Evolutionary conservation across 1,140 invertebrate genomes (phyloP), one percentile per base, ranked within the genome.

Genomic region (Cydia amplana): DNA sequence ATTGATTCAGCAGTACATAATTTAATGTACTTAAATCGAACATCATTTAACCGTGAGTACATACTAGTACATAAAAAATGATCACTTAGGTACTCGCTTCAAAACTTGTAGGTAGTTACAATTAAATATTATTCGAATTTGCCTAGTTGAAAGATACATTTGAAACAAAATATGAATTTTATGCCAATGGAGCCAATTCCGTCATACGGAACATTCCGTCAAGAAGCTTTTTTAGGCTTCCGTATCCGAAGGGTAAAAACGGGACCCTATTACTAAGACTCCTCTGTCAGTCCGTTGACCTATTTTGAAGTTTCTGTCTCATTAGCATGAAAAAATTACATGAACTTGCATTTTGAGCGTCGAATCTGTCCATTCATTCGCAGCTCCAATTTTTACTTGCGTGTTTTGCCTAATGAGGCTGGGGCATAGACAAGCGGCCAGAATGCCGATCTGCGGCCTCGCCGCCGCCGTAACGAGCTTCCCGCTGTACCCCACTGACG

Each of bases 321-420:
- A 18, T 18, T 51, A 1, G 16, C 10, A 51, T 51, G 6, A 51
- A 51, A 51, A 49, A n/a, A 18, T 51, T 7, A 18, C 18, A 23
- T 20, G 12, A n/a, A 49, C n/a, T 18, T 60, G 18, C n/a, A 51
- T 4, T n/a, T 32, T 40, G 32, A 32, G 32, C 6, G 10, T 16
- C 6, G 2, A 18, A 36, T 36, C 16, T 40, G 28, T 70, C 65
- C 65, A 40, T 18, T 40, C 6, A 70, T 70, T 70, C 65, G 65
- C 32, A 18, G 28, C 28, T 70, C 65, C 65, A 2, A 36, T 36
- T 60, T 60, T 60, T 60, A 60, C 55, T 60, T 60, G 65, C 65
- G 65, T 70, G 65, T 70, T 70, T 18, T 36, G 55, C 20, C 73
- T 74, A 74, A 74, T 74, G 73, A 74, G 73, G 49, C 73, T 49